A percentile compares a stretch with the other conserved stretches of the same genome.
phyloP scores from a whole-genome alignment of 2,113 vertebrate genomes.

The Phyllopteryx taeniolatus region DNA sequence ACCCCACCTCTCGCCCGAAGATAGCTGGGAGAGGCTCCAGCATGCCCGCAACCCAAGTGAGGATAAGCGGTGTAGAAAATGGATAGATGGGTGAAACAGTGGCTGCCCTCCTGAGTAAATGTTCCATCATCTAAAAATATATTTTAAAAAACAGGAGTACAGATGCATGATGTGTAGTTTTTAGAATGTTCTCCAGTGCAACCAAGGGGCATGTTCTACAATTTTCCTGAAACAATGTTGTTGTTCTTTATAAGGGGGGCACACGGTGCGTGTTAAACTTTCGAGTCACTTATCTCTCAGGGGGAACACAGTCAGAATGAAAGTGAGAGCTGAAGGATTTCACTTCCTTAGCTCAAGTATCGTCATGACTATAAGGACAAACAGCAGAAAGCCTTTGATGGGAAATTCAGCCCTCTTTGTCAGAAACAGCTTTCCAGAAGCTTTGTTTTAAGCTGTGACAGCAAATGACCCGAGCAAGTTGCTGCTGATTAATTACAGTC shows the following conservation, averaged over 20 bases:
- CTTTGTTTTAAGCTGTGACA: background rate
- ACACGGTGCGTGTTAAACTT: background rate
- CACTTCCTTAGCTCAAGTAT: constrained; percentile 13
- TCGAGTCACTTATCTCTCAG: background rate
- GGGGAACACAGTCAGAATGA: constrained; percentile 24
- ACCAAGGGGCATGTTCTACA: background rate
- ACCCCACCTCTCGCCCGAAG: too few relatives aligned
- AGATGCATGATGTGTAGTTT: background rate
- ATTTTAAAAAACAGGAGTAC: background rate
- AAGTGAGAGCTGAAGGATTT: constrained; percentile 34
- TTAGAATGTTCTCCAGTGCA: background rate
- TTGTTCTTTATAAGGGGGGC: background rate
- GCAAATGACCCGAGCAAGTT: background rate
- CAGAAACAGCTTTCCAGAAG: constrained; percentile 3
- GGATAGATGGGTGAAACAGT: too few relatives aligned
- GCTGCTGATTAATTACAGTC: background rate
- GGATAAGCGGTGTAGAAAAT: too few relatives aligned
- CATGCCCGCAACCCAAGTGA: too few relatives aligned
- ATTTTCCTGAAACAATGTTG: background rate
- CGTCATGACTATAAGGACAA: constrained; percentile 26
- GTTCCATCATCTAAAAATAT: too few relatives aligned
- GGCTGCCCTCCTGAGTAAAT: too few relatives aligned
- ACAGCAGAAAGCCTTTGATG: constrained; percentile 6
- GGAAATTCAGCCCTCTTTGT: constrained; percentile 21
- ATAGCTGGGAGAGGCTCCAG: too few relatives aligned